Evolutionary conservation across 2,888 invertebrate species (phyloP).

Genomic region (Diadromus collaris): DNA sequence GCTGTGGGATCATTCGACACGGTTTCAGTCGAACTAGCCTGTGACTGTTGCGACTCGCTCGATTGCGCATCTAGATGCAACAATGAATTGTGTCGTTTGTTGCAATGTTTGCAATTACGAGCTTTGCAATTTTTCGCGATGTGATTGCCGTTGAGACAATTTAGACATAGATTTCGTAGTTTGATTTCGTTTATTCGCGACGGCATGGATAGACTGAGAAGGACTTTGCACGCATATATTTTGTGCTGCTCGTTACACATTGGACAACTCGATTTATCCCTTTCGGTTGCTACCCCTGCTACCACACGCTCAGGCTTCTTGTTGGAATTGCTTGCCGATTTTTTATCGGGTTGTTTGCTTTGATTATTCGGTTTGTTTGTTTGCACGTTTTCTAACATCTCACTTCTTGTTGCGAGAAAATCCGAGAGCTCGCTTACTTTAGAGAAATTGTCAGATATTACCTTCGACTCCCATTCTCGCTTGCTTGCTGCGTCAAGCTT

Average conservation of each 20-base stretch:
- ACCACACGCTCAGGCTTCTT: slow-evolving; percentile 8
- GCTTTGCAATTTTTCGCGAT: slow-evolving; percentile 35
- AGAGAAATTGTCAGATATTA: slow-evolving; percentile 3
- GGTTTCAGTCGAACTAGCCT: neutral
- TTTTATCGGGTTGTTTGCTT: neutral
- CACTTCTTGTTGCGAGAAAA: slow-evolving; percentile 1
- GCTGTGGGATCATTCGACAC: slow-evolving; percentile 1
- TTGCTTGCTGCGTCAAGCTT: slow-evolving; percentile 29
- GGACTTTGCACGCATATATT: slow-evolving; percentile 22
- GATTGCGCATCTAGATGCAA: slow-evolving; percentile 27
- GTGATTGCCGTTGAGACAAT: slow-evolving; percentile 55
- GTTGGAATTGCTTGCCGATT: neutral
- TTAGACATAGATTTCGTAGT: slow-evolving; percentile 47
- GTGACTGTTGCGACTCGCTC: slow-evolving; percentile 8
- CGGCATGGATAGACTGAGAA: slow-evolving; percentile 22
- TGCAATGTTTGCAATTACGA: slow-evolving; percentile 55
- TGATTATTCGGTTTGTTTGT: neutral
- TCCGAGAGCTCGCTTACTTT: neutral
- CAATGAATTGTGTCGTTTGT: slow-evolving; percentile 46
- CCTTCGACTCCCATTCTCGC: slow-evolving; percentile 42
- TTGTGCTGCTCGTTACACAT: slow-evolving; percentile 28
- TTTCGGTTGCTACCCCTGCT: neutral
- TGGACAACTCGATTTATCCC: slow-evolving; percentile 26
- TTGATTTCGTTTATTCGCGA: slow-evolving; percentile 28
- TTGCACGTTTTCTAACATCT: slow-evolving; percentile 23